Base-by-base conservation (phyloP, 2,113 vertebrate genomes). In the Pyxicephalus adspersus region DNA sequence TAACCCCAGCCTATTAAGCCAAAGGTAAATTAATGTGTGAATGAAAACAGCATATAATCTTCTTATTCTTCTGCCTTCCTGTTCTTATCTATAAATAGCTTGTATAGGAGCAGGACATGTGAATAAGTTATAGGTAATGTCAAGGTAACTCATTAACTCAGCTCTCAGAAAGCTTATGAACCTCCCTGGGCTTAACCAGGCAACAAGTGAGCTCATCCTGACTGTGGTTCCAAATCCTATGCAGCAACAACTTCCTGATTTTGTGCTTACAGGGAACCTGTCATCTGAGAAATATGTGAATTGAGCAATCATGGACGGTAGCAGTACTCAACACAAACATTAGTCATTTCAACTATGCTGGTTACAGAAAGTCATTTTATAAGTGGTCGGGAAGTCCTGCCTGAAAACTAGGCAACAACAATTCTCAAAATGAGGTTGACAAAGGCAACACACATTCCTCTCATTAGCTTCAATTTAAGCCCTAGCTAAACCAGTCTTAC, bases 71-170 rank as follows among this genome's bases (percentile, higher is more conserved):
- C 70, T 34, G 45, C 67, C 67, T 72, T 72, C 51, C 68, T 28
- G 68, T 26, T 72, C 50, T 51, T 6, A 3, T 57, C 52, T 57
- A 73, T 73, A 54, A 73, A 58, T 73, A 73, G 19, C 29, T 20
- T 16, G n/a, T 31, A 34, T 34, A 31, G 58, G 20, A 58, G 38
- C 6, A 73, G 15, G 68, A 72, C n/a, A 25, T 55, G 68, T 29
- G 52, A 72, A 72, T 45, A 13, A 28, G 28, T 72, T 72, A 55
- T 25, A 72, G 68, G 15, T 72, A 20, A 73, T n/a, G 51, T 58
- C 70, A 58, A 29, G 52, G 28, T 34, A 58, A 73, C 26, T 73
- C 50, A 72, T 54, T 29, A 72, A 54, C 52, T 19, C 7, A 2
- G 45, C 23, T 18, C 23, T 28, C 23, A 61, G 5, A 22, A n/a